phyloP scores from a whole-genome alignment of 2,888 invertebrate genomes.

The Ditula angustiorana region DNA sequence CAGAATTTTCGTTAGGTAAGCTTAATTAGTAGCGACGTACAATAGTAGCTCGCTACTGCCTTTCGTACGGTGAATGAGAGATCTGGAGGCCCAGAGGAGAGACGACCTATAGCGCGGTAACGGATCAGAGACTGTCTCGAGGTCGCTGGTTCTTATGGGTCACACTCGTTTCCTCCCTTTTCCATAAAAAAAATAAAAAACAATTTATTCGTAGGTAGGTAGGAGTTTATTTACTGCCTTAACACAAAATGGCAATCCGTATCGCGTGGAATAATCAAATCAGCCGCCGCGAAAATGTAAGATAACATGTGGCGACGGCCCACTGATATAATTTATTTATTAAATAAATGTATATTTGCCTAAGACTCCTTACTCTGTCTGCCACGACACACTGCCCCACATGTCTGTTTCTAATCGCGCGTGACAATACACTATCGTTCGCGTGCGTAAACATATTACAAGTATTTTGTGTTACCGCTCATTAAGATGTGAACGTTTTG shows the following conservation, averaged over 20 bases:
- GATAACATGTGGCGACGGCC: slow-evolving; percentile 23
- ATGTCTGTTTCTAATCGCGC: slow-evolving; percentile 71
- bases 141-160: too few relatives aligned
- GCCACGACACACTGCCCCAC: slow-evolving; percentile 69
- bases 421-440: slow-evolving; percentile 64
- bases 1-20: too few relatives aligned
- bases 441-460: slow-evolving; percentile 58
- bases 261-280: slow-evolving; percentile 13
- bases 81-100: too few relatives aligned
- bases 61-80: too few relatives aligned
- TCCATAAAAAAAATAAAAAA: too few relatives aligned
- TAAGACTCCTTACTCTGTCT: slow-evolving; percentile 45
- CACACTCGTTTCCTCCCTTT: too few relatives aligned
- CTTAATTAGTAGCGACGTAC: too few relatives aligned
- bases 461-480: slow-evolving; percentile 46
- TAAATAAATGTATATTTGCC: slow-evolving; percentile 34
- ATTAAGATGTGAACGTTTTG: slow-evolving; percentile 46
- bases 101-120: too few relatives aligned
- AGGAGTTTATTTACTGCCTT: neutral
- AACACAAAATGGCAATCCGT: slow-evolving; percentile 5
- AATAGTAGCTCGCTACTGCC: too few relatives aligned
- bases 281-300: slow-evolving; percentile 14
- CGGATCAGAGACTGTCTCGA: too few relatives aligned
- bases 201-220: too few relatives aligned
- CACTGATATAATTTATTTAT: slow-evolving; percentile 25